Evolutionary conservation across 2,797 vertebrate genomes (phyloP).

Genomic region (Halcyon badia): DNA sequence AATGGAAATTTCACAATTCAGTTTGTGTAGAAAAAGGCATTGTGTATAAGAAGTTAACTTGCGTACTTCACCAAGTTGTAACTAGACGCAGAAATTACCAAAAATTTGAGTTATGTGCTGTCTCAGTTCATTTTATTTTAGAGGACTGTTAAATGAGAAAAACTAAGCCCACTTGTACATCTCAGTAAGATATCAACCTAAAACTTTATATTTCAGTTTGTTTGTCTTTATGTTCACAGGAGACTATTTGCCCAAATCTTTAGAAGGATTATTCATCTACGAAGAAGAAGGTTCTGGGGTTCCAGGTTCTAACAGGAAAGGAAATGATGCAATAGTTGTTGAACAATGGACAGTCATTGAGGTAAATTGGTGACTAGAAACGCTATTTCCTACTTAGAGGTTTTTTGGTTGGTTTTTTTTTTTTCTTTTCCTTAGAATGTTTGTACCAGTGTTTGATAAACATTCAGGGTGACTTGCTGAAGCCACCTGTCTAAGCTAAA

Average conservation of each 20-base stretch:
- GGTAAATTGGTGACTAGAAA: constrained; percentile 77
- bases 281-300: constrained; percentile 86
- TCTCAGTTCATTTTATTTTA: neutral
- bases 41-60: neutral
- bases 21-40: neutral
- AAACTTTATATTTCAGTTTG: neutral
- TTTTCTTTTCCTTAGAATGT: neutral
- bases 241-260: constrained; percentile 90
- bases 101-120: neutral
- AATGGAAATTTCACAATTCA: neutral
- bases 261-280: constrained; percentile 96
- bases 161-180: neutral
- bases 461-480: neutral
- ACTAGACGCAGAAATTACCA: neutral
- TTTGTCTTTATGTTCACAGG: constrained; percentile 78
- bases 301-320: constrained; percentile 82
- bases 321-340: constrained; percentile 96
- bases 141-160: neutral
- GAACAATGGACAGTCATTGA: constrained; percentile 98
- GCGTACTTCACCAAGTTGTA: neutral
- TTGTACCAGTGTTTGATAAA: neutral
- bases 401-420: neutral
- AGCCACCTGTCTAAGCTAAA: neutral
- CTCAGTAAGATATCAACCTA: neutral
- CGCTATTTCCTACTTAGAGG: neutral